phyloP scores from a whole-genome alignment of 2,888 invertebrate species.

The Netelia fuscicornis region DNA sequence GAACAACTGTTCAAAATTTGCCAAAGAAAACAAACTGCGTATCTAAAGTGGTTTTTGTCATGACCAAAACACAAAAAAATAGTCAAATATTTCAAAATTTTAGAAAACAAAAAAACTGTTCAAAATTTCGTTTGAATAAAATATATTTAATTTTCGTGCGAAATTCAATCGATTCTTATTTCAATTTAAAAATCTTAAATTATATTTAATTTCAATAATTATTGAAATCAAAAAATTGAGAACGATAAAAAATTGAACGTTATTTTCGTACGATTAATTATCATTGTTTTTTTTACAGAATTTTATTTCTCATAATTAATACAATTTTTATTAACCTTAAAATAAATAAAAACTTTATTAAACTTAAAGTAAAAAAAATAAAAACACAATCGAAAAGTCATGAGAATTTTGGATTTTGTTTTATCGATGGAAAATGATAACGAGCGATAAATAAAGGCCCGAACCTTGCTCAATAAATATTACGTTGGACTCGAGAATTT shows the following conservation, averaged over 20 bases:
- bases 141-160: no score
- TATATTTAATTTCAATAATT: background rate
- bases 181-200: background rate
- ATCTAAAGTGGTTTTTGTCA: no score
- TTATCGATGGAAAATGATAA: slow-evolving; percentile 4
- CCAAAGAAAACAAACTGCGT: no score
- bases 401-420: background rate
- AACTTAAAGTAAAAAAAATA: no score
- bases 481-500: slow-evolving; percentile 25
- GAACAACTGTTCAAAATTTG: no score
- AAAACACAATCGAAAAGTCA: background rate
- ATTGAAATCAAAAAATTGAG: background rate
- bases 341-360: background rate
- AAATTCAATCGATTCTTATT: background rate
- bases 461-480: slow-evolving; percentile 65
- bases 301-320: background rate
- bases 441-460: slow-evolving; percentile 7
- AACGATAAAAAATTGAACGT: background rate
- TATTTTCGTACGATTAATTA: background rate
- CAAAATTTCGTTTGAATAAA: no score
- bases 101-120: no score
- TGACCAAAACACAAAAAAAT: no score
- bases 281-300: background rate
- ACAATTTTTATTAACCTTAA: background rate
- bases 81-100: no score